phyloP scores from a whole-genome alignment of 2,797 vertebrate genomes.

The Carapus acus region DNA sequence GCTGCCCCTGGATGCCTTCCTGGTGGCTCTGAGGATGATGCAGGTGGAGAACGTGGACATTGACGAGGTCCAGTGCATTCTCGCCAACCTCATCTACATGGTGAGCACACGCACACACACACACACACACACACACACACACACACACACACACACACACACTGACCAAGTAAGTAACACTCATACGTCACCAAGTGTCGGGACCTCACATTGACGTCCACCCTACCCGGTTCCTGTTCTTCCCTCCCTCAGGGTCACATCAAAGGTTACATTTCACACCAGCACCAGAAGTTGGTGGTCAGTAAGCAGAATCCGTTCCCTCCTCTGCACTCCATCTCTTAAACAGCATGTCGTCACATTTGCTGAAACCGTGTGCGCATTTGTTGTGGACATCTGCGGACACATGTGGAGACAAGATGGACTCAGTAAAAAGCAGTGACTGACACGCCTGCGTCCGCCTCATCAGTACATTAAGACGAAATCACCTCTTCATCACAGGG shows the following conservation, averaged over 20 bases:
- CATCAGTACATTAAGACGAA: too few relatives aligned
- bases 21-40: slow-evolving; percentile 90
- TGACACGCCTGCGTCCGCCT: too few relatives aligned
- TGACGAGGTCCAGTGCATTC: slow-evolving; percentile 94
- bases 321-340: slow-evolving; percentile 80
- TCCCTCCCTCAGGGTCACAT: slow-evolving; percentile 84
- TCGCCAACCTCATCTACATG: slow-evolving; percentile 97
- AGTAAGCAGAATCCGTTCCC: slow-evolving; percentile 98
- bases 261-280: slow-evolving; percentile 97
- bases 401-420: too few relatives aligned
- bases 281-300: slow-evolving; percentile 98
- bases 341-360: slow-evolving; percentile 50
- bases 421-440: too few relatives aligned
- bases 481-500: too few relatives aligned
- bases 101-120: slow-evolving; percentile 56
- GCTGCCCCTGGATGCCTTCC: slow-evolving; percentile 89
- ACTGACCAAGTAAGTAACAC: too few relatives aligned
- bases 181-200: too few relatives aligned
- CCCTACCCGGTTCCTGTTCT: slow-evolving; percentile 4
- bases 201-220: not conserved
- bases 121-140: not conserved
- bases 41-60: slow-evolving; percentile 90
- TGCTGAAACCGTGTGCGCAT: too few relatives aligned
- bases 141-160: too few relatives aligned
- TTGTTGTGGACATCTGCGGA: too few relatives aligned